Evolutionary conservation across 2,113 vertebrate species (phyloP).

Genomic region (Sylvia atricapilla): DNA sequence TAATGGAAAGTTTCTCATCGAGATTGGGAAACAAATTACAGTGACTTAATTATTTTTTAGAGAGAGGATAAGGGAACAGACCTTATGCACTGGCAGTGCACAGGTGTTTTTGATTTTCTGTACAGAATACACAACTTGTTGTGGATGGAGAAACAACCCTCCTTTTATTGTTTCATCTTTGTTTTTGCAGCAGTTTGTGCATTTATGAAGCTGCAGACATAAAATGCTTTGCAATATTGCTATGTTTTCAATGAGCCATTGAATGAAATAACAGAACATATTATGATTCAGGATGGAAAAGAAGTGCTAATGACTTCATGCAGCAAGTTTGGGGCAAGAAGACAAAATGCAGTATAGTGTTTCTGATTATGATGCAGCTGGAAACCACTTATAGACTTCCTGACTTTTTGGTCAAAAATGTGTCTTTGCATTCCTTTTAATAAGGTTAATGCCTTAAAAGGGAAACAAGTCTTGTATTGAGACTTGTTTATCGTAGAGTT

Average conservation of each 20-base stretch:
- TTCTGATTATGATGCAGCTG: neutral
- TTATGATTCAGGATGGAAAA: slow-evolving; percentile 48
- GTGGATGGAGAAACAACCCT: neutral
- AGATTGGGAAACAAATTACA: slow-evolving; percentile 44
- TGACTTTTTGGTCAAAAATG: neutral
- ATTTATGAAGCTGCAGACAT: slow-evolving; percentile 25
- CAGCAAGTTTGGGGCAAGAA: neutral
- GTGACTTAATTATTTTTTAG: slow-evolving; percentile 26
- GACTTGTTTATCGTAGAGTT: neutral
- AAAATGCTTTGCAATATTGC: neutral
- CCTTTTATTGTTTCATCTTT: neutral
- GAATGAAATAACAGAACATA: slow-evolving; percentile 14
- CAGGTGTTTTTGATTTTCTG: slow-evolving; percentile 14
- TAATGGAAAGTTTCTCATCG: slow-evolving; percentile 42
- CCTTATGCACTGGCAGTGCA: neutral
- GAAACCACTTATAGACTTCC: neutral
- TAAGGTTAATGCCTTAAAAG: neutral
- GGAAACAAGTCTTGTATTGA: neutral
- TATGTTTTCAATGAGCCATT: neutral
- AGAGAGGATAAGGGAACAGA: slow-evolving; percentile 49
- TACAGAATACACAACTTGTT: slow-evolving; percentile 20
- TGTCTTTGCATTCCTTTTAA: neutral
- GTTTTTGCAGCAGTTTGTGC: slow-evolving; percentile 15
- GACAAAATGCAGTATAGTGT: neutral
- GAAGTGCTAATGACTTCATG: neutral